phyloP scores from a whole-genome alignment of 2,888 invertebrate species.

The Thelaira solivaga region DNA sequence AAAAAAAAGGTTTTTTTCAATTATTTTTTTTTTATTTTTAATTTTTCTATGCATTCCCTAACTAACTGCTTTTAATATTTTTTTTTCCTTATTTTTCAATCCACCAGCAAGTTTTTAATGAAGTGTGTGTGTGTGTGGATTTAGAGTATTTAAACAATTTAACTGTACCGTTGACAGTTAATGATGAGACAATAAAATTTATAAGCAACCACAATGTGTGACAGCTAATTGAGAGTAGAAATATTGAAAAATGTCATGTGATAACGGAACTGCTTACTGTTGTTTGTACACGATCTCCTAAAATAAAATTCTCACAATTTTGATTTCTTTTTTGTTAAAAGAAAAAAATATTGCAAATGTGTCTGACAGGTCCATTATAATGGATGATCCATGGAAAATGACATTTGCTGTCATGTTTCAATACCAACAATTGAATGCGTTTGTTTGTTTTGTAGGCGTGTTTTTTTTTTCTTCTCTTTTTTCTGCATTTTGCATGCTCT shows the following conservation, averaged over 20 bases:
- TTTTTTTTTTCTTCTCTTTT: slow-evolving; percentile 11
- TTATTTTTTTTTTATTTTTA: not conserved
- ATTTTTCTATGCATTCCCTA: not conserved
- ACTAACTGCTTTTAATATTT: too few relatives aligned
- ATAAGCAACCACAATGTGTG: not conserved
- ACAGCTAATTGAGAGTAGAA: slow-evolving; percentile 57
- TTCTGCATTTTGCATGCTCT: not conserved
- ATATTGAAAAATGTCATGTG: slow-evolving; percentile 23
- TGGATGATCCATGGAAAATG: slow-evolving; percentile 74
- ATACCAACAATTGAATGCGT: not conserved
- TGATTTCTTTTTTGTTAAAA: too few relatives aligned
- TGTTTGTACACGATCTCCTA: too few relatives aligned
- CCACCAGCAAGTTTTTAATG: slow-evolving; percentile 47
- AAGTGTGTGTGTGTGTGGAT: slow-evolving; percentile 62
- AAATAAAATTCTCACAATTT: slow-evolving; percentile 43
- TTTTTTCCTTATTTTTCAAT: not conserved
- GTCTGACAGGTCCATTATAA: slow-evolving; percentile 74
- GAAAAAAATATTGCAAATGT: slow-evolving; percentile 37
- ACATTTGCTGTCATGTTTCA: slow-evolving; percentile 46
- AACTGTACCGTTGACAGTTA: slow-evolving; percentile 51
- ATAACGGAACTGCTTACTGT: not conserved
- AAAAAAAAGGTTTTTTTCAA: not conserved
- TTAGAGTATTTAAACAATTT: slow-evolving; percentile 57
- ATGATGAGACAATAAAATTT: slow-evolving; percentile 46
- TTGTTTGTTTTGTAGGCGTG: slow-evolving; percentile 29